Percentiles rank a stretch among this genome's conserved stretches.
Conservation (phyloP, 2,888 invertebrate species). For the Tanytarsus gracilentus region DNA sequence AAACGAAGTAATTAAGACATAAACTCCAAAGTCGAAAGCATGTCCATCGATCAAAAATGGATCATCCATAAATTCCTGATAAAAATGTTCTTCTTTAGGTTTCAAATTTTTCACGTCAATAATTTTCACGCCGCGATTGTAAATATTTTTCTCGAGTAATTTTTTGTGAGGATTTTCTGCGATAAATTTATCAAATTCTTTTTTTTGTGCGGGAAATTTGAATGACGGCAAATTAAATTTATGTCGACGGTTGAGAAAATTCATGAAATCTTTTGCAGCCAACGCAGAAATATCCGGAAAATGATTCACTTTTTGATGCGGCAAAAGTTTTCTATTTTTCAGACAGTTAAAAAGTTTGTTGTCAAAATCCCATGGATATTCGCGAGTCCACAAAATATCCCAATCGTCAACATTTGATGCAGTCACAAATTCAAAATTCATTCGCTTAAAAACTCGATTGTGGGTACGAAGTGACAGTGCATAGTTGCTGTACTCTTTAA, state of each 20-base stretch:
- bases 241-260: conserved; percentile 63
- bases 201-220: conserved; percentile 66
- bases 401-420: conserved; percentile 3
- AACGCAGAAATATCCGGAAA: background rate
- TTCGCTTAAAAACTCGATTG: conserved; percentile 1
- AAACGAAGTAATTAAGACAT: conserved; percentile 81
- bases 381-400: conserved; percentile 5
- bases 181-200: conserved; percentile 60
- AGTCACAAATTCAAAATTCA: background rate
- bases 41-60: conserved; percentile 86
- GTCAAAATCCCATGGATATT: background rate
- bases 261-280: background rate
- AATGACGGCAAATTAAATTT: conserved; percentile 81
- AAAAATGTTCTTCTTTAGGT: conserved; percentile 63
- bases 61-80: conserved; percentile 82
- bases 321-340: background rate
- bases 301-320: background rate
- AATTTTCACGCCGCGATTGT: conserved; percentile 79
- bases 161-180: conserved; percentile 54
- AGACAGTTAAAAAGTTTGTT: background rate
- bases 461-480: conserved; percentile 5
- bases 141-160: conserved; percentile 81
- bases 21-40: conserved; percentile 95
- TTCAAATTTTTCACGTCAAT: conserved; percentile 62
- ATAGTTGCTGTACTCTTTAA: too few species aligned